Percentiles rank a stretch among this genome's conserved stretches.
These are phyloP conservation scores for Esox masquinongy DNA, from an alignment of 2,797 vertebrate genomes.

Conservation along the genomic window DNA sequence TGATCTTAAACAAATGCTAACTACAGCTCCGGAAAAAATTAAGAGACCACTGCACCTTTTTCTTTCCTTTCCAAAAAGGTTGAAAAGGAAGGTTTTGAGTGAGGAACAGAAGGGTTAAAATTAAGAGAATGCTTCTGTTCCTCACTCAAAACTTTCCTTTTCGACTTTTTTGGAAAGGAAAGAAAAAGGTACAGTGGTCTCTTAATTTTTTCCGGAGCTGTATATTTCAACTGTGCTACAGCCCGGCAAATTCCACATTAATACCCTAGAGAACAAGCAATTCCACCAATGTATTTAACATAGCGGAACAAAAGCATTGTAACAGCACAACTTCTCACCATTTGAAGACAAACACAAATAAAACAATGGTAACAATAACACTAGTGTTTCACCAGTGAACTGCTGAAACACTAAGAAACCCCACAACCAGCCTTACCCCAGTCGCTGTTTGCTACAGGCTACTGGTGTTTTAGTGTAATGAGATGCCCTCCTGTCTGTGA, in stretches of 20 bases:
- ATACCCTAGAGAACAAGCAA: neutral
- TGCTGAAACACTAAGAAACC: conserved; percentile 16
- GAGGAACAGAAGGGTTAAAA: too few species aligned
- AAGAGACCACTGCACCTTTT: too few species aligned
- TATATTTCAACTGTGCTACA: neutral
- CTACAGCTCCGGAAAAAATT: too few species aligned
- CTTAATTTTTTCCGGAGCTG: too few species aligned
- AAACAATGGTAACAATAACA: neutral
- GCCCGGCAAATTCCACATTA: neutral
- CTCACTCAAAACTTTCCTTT: too few species aligned
- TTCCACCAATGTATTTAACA: neutral
- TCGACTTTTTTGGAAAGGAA: too few species aligned
- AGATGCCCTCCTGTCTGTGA: neutral
- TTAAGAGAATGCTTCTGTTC: too few species aligned
- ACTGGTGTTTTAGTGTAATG: neutral
- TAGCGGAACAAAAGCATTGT: neutral
- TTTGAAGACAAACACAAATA: neutral
- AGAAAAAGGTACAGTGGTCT: too few species aligned
- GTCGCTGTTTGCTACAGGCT: neutral
- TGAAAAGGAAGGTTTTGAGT: too few species aligned
- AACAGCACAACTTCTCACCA: neutral
- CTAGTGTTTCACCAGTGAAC: neutral
- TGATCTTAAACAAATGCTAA: too few species aligned
- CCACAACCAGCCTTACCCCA: conserved; percentile 8
- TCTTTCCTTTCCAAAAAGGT: too few species aligned